Base-by-base conservation (phyloP, 2,113 vertebrate species). In the Lethenteron camtschaticum region DNA sequence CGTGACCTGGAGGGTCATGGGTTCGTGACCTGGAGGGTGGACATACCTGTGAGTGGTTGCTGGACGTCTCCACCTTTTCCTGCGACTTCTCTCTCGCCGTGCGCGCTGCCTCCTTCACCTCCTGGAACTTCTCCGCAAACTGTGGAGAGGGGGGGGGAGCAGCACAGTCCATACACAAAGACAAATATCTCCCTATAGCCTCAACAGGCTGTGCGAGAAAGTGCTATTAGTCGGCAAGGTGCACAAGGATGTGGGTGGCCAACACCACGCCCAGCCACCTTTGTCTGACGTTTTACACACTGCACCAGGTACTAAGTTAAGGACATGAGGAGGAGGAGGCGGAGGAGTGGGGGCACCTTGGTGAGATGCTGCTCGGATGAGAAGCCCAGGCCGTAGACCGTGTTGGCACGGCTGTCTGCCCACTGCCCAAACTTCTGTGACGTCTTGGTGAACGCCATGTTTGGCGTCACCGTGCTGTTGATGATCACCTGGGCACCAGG, bases 401-500 rank as follows among this genome's bases (percentile, higher is more conserved):
- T 99, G 79, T 99, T 99, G 0, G 92, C 94, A 71, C 92, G 85
- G 79, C 94, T 96, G 80, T 99, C 90, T 24, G 89, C 89, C 90
- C 94, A 97, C 63, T 97, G 94, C 72, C 94, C 94, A 80, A 97
- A 97, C 82, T 97, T 97, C 83, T 97, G 94, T 68, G 94, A 97
- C 79, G 94, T 97, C 84, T 94, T 97, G 74, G 94, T 97, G 83
- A 97, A 97, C 75, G 88, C 90, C 94, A 97, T 97, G 81, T 95
- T 96, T 78, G 94, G 90, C 74, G 89, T 97, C 82, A 97, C 96
- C 77, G 94, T 96, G 83, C 94, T 97, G 81, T 97, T 97, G 82
- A 97, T 96, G 89, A 97, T 97, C 86, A 91, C 94, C 94, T 97
- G 78, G n/a, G 77, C 82, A 66, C 24, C 8, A 66, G 63, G 11